phyloP scores from a whole-genome alignment of 2,113 vertebrate genomes.

The Scalopus aquaticus region DNA sequence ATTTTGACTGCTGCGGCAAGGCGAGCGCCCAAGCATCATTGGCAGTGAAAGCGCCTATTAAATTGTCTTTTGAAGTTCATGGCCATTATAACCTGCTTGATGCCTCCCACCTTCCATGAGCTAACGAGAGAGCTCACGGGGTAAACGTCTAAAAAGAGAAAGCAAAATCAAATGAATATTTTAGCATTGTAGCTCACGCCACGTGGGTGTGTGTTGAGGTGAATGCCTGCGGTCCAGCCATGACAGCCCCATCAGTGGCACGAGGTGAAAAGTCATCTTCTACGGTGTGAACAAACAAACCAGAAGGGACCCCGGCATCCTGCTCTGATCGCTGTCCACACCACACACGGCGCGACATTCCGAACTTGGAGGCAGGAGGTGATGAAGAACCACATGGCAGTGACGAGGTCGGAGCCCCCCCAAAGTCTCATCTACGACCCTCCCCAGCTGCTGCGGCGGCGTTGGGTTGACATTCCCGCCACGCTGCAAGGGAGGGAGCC shows the following conservation, averaged over 20 bases:
- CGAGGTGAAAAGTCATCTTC: neutral
- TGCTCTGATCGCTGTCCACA: neutral
- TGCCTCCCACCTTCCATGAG: neutral
- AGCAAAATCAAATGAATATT: neutral
- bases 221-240: neutral
- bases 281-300: neutral
- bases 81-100: neutral
- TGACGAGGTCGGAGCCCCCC: neutral
- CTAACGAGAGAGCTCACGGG: neutral
- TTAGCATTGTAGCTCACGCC: neutral
- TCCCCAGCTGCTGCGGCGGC: neutral
- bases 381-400: neutral
- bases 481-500: neutral
- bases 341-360: neutral
- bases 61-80: neutral
- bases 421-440: neutral
- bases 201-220: neutral
- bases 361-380: neutral
- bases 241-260: neutral
- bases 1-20: slow-evolving; percentile 52
- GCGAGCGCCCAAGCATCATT: slow-evolving; percentile 32
- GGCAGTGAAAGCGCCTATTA: slow-evolving; percentile 62
- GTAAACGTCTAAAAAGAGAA: neutral
- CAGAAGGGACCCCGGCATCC: neutral
- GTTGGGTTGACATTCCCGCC: neutral